A percentile compares a stretch with the other conserved stretches of the same genome.
phyloP scores from a whole-genome alignment of 2,113 vertebrate species.

The Plestiodon gilberti region DNA sequence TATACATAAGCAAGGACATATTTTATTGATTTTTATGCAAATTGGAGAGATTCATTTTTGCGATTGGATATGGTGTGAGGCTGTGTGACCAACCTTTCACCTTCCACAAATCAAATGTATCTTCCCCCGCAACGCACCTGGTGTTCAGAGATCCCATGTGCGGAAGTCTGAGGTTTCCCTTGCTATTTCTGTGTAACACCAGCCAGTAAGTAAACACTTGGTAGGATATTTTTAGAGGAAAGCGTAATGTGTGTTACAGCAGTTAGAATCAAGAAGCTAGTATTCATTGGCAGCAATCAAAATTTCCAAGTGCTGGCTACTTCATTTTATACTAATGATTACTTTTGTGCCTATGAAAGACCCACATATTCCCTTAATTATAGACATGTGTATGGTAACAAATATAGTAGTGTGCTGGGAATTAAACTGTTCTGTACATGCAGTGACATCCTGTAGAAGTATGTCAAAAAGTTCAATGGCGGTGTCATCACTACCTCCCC shows the following conservation, averaged over 20 bases:
- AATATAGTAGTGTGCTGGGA: neutral
- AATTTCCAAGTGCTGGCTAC: neutral
- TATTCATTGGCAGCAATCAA: neutral
- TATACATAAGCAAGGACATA: neutral
- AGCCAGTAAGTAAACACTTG: neutral
- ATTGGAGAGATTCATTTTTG: accelerated
- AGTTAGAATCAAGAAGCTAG: constrained; percentile 17
- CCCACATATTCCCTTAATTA: neutral
- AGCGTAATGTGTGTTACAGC: neutral
- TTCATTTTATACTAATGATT: accelerated
- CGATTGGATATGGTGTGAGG: accelerated
- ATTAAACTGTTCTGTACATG: neutral
- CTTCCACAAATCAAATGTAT: neutral
- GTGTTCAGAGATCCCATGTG: constrained; percentile 28
- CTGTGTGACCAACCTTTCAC: accelerated
- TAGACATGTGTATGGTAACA: neutral
- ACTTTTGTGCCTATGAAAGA: neutral
- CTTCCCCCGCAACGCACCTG: neutral
- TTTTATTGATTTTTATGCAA: neutral
- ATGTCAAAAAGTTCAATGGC: neutral
- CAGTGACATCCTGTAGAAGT: neutral
- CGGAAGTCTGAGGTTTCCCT: constrained; percentile 46
- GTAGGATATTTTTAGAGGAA: constrained; percentile 37
- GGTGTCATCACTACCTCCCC: too few relatives aligned
- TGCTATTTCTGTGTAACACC: constrained; percentile 41